A percentile compares a stretch with the other conserved stretches of the same genome.
Evolutionary conservation across 2,113 vertebrate species (phyloP).

Genomic region (Thunnus maccoyii): DNA sequence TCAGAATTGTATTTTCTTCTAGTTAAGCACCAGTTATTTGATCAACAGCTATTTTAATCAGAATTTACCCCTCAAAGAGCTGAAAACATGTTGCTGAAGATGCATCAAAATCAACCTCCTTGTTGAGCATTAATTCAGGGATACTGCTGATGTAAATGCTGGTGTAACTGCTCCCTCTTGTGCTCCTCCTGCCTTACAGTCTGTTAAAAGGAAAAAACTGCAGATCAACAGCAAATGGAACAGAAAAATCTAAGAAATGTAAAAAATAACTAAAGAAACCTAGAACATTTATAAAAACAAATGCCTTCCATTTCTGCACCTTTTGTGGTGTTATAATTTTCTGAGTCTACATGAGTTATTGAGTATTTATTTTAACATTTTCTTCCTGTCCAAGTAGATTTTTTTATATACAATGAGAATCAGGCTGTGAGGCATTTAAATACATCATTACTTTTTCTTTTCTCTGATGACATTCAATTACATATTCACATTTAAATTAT

Average conservation of each 20-base stretch:
- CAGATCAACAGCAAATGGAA: background rate
- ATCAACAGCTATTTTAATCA: background rate
- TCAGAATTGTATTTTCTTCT: background rate
- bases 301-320: background rate
- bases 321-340: background rate
- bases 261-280: background rate
- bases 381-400: background rate
- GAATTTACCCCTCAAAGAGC: background rate
- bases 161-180: slow-evolving; percentile 61
- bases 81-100: no score
- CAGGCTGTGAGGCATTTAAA: background rate
- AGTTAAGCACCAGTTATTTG: background rate
- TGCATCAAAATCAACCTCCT: no score
- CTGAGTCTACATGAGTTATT: background rate
- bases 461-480: no score
- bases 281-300: no score
- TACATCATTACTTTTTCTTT: background rate
- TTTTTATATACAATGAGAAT: background rate
- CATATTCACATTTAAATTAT: no score
- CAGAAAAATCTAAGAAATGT: background rate
- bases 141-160: background rate
- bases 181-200: slow-evolving; percentile 30
- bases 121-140: background rate
- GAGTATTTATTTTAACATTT: background rate
- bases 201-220: background rate